Conservation (phyloP, 2,797 vertebrate genomes). For the Amniataba percoides region DNA sequence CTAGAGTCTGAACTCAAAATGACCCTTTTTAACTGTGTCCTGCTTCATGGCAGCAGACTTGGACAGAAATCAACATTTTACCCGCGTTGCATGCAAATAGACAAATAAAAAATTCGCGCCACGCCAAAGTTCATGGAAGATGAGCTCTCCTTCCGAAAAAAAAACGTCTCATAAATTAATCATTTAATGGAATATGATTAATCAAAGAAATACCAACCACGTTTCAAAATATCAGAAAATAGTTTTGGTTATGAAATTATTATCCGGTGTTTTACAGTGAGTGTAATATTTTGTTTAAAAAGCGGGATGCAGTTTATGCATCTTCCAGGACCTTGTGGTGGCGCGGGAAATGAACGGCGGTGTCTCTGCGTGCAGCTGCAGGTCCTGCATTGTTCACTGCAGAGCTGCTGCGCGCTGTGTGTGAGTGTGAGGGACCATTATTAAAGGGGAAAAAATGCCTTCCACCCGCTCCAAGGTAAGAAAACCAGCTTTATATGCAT, state of each 20-base stretch:
- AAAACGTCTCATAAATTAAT: rapidly evolving
- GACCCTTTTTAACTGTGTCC: background rate
- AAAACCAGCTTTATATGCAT: background rate
- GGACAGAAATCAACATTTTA: slow-evolving; percentile 60
- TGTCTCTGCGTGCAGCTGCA: slow-evolving; percentile 24
- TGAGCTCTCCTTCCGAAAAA: rapidly evolving
- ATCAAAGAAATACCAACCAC: rapidly evolving
- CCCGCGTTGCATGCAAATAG: slow-evolving; percentile 80
- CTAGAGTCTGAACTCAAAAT: background rate
- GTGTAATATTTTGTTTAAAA: rapidly evolving
- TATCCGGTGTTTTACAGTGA: rapidly evolving
- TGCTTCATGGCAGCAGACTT: background rate
- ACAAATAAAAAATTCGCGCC: slow-evolving; percentile 72
- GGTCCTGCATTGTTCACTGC: slow-evolving; percentile 54
- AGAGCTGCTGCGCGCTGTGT: slow-evolving; percentile 10
- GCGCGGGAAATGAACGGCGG: slow-evolving; percentile 81
- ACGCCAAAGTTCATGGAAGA: slow-evolving; percentile 59
- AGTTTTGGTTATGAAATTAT: rapidly evolving
- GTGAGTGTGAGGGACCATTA: background rate
- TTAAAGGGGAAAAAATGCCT: slow-evolving; percentile 74
- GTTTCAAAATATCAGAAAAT: rapidly evolving
- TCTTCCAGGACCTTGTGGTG: slow-evolving; percentile 80
- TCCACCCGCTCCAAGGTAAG: slow-evolving; percentile 83
- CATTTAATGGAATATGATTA: rapidly evolving
- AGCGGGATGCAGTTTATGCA: background rate